Evolutionary conservation across 1,140 invertebrate species (phyloP), one percentile per base, ranked within the genome.

Genomic region (Atta colombica): DNA sequence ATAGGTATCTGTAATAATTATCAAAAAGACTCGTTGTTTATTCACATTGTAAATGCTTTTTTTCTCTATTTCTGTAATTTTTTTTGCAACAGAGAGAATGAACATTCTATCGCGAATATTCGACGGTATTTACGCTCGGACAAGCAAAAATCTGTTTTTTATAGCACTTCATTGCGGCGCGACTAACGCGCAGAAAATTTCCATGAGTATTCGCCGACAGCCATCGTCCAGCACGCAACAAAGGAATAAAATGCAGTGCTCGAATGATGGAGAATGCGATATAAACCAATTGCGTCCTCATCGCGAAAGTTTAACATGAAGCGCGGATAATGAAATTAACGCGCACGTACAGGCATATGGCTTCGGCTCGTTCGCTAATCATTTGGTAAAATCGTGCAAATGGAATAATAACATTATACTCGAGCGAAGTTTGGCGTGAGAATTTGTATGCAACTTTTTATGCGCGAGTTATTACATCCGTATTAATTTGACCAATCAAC

Each of bases 251-350:
- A 82, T 28, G 51, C 35, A 14, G n/a, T 65, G 39, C n/a, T 39
- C 25, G 49, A 60, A 61, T 49, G 58, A 55, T 58, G 66, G 28
- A 35, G 58, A 77, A 78, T 39, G 51, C 82, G 66, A 88, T 63
- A 55, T 45, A 69, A 74, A 72, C 53, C 66, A 75, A 85, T 89
- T 77, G 84, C 65, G 21, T 60, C 55, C 58, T 65, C 68, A 81
- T 89, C 84, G 75, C 74, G 74, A 89, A 86, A 89, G 74, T 89
- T 89, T 71, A 68, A 55, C 68, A 35, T 60, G 66, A 45, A 82
- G 68, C 82, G 66, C 69, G 53, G 71, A 84, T 84, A 85, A 87
- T 81, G 74, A 89, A 89, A 80, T 89, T 86, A 89, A 77, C 74
- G 66, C 88, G n/a, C 35, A 61, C 39, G 69, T 61, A 75, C 55